A percentile compares a stretch with the other conserved stretches of the same genome.
These are phyloP conservation scores for Chydorus sphaericus DNA, from an alignment of 2,888 invertebrate species.

Conservation along the genomic window DNA sequence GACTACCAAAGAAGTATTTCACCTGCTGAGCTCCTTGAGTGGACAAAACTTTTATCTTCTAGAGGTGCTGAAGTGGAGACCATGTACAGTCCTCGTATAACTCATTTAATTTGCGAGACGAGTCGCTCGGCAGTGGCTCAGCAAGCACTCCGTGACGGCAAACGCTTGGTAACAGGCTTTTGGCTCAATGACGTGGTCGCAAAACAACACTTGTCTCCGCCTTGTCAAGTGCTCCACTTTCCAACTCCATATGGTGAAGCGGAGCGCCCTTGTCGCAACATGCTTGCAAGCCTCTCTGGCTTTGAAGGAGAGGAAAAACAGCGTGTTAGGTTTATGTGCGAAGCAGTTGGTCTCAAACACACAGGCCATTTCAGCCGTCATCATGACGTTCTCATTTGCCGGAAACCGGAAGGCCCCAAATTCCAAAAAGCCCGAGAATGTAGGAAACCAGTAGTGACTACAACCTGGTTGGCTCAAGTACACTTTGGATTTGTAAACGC, in stretches of 20 bases:
- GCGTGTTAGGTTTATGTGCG: conserved; percentile 67
- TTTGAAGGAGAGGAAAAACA: conserved; percentile 76
- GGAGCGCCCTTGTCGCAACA: conserved; percentile 38
- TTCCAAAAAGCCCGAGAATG: conserved; percentile 80
- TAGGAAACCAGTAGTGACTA: conserved; percentile 80
- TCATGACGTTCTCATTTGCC: conserved; percentile 37
- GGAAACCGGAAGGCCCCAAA: conserved; percentile 63
- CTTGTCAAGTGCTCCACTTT: conserved; percentile 49
- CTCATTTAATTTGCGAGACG: conserved; percentile 81
- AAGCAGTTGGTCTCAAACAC: conserved; percentile 70
- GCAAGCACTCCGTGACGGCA: conserved; percentile 51
- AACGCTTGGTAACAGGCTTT: conserved; percentile 62
- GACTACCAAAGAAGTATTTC: conserved; percentile 47
- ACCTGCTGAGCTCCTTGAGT: conserved; percentile 28
- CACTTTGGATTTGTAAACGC: conserved; percentile 75
- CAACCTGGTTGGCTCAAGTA: conserved; percentile 84
- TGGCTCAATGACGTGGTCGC: conserved; percentile 85
- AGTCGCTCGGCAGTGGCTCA: conserved; percentile 81
- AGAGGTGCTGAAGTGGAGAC: conserved; percentile 61
- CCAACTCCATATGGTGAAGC: conserved; percentile 39
- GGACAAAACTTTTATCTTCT: conserved; percentile 37
- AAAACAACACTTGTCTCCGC: conserved; percentile 72
- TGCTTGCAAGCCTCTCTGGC: conserved; percentile 69
- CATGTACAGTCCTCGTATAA: conserved; percentile 68
- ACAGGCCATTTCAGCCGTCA: conserved; percentile 38